Evolutionary conservation across 2,113 vertebrate genomes (phyloP), one percentile per base, ranked within the genome.

Genomic region (Noctilio leporinus): DNA sequence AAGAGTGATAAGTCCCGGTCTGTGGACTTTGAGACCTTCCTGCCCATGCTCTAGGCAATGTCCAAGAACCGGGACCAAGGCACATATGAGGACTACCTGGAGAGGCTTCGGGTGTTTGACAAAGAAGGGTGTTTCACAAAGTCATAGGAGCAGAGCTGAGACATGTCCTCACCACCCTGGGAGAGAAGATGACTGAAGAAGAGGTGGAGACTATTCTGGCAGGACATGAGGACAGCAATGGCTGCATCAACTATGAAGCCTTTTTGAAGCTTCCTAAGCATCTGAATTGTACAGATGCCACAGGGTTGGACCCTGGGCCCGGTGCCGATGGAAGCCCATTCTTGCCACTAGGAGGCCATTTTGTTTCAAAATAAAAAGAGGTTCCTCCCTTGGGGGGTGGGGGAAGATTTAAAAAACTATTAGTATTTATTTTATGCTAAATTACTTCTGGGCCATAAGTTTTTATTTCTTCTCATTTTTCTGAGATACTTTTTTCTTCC

Each of bases 121-220:
- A 99, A 99, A 86, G 99, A 99, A 96, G 99, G 99, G 0, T 0
- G 99, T n/a, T n/a, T n/a, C n/a, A 99, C 93, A 99, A 99, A 0
- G 99, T 99, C 82, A 99, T 99, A 99, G 99, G 99, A 0, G 99
- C 99, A 8, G 99, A 99, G 97, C 99, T 99, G 77, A 99, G 99
- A 97, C 99, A 99, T n/a, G 99, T 99, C 92, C 99, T 99, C 95
- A 98, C 98, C 93, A 99, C 99, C 19, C 98, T 99, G 81, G 99
- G 99, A 91, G 99, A 99, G 98, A 99, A 98, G 98, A 99, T 99
- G 99, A 98, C 99, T 5, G 99, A 99, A 97, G 99, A 99, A 85
- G 99, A 99, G 85, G 99, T 99, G 97, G 99, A 99, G 97, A 98
- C 98, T 0, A 98, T 99, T 67, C 97, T 99, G 96, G 98, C 99